These are phyloP conservation scores for Malurus melanocephalus DNA, from an alignment of 2,113 vertebrate species.

Conservation along the genomic window DNA sequence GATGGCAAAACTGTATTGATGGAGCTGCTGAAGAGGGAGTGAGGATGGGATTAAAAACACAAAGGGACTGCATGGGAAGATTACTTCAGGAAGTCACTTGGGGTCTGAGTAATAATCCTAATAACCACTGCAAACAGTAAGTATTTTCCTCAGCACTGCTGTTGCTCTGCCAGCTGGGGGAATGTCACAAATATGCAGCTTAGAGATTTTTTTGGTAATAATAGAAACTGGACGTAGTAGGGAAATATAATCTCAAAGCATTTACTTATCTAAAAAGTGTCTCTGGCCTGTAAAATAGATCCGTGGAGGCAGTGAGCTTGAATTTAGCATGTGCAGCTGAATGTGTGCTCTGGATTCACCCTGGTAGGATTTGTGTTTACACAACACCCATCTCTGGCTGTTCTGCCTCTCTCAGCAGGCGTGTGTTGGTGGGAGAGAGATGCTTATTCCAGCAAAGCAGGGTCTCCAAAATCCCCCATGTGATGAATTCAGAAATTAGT, in stretches of 20 bases:
- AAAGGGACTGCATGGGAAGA: conserved; percentile 15
- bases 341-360: not conserved
- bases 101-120: conserved; percentile 52
- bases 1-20: not conserved
- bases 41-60: conserved; percentile 12
- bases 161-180: conserved; percentile 10
- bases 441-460: not conserved
- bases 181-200: conserved; percentile 1
- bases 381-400: not conserved
- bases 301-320: not conserved
- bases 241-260: conserved; percentile 22
- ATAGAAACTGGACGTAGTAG: conserved; percentile 1
- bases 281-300: not conserved
- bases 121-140: conserved; percentile 43
- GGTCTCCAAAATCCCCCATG: not conserved
- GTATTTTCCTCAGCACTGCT: conserved; percentile 17
- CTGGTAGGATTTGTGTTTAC: not conserved
- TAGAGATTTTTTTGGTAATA: conserved; percentile 29
- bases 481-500: not conserved
- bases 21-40: not conserved
- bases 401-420: not conserved
- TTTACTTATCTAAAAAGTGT: conserved; percentile 7
- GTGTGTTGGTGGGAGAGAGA: not conserved
- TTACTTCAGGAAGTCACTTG: conserved; percentile 34
- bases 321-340: not conserved